A percentile compares a stretch with the other conserved stretches of the same genome.
phyloP scores from a whole-genome alignment of 2,888 invertebrate species.

The Luffia ferchaultella region DNA sequence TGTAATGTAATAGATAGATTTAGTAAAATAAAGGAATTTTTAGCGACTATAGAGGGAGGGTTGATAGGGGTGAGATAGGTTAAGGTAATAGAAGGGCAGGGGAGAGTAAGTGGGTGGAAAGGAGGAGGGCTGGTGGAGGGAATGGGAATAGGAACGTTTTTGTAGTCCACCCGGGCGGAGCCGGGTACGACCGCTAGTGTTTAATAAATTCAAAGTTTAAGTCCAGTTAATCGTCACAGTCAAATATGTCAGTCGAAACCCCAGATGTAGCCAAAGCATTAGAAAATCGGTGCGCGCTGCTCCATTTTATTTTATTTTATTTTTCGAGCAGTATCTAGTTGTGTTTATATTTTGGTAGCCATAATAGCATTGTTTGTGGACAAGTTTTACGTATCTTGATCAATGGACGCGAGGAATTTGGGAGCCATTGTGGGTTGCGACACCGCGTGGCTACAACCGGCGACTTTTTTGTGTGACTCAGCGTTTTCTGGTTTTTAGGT shows the following conservation, averaged over 20 bases:
- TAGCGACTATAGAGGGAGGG: too few species aligned
- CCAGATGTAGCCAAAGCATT: not conserved
- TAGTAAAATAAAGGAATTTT: too few species aligned
- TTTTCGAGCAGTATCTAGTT: constrained; percentile 9
- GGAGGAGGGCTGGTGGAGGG: not conserved
- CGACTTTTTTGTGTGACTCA: not conserved
- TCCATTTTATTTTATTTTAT: constrained; percentile 28
- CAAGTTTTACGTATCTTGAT: constrained; percentile 26
- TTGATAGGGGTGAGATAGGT: too few species aligned
- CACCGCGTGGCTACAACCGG: not conserved
- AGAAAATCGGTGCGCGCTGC: constrained; percentile 24
- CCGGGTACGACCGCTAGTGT: too few species aligned
- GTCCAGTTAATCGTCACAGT: not conserved
- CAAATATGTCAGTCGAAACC: not conserved
- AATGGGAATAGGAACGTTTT: not conserved
- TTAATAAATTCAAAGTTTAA: not conserved
- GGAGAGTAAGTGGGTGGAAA: not conserved
- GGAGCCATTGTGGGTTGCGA: constrained; percentile 3
- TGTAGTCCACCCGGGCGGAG: too few species aligned
- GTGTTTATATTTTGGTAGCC: constrained; percentile 45
- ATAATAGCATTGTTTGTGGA: constrained; percentile 60
- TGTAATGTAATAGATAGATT: too few species aligned
- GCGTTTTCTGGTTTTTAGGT: not conserved
- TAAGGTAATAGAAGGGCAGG: too few species aligned
- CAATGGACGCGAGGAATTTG: not conserved